These are phyloP conservation scores for Sphenopsis melanotis DNA, from an alignment of 2,797 vertebrate genomes.

Conservation along the genomic window DNA sequence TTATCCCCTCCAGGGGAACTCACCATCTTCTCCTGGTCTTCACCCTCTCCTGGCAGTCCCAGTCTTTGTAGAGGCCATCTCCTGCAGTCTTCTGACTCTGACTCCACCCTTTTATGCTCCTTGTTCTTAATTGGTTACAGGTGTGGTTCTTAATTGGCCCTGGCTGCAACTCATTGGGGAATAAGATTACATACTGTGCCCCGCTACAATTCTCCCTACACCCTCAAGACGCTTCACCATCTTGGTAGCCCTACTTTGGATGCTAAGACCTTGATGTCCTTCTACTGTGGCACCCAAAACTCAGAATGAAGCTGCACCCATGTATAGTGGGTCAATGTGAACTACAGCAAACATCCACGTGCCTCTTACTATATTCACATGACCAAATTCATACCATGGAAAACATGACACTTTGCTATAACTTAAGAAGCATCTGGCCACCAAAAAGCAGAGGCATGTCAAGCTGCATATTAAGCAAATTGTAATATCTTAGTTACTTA, in stretches of 20 bases:
- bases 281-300: no score
- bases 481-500: not conserved
- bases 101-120: no score
- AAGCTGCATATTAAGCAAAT: not conserved
- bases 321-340: accelerated
- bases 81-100: no score
- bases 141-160: no score
- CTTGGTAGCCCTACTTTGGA: not conserved
- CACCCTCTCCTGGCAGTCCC: no score
- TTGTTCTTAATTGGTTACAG: no score
- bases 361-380: not conserved
- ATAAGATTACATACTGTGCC: no score
- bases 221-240: not conserved
- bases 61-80: no score
- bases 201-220: no score
- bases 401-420: not conserved
- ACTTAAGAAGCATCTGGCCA: not conserved
- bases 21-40: no score
- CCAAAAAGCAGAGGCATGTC: not conserved
- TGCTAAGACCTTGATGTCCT: not conserved
- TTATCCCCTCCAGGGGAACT: no score
- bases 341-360: not conserved
- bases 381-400: not conserved
- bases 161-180: no score
- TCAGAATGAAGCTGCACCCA: accelerated